phyloP scores from a whole-genome alignment of 23 tunicate species.

The Diplosoma virens region DNA sequence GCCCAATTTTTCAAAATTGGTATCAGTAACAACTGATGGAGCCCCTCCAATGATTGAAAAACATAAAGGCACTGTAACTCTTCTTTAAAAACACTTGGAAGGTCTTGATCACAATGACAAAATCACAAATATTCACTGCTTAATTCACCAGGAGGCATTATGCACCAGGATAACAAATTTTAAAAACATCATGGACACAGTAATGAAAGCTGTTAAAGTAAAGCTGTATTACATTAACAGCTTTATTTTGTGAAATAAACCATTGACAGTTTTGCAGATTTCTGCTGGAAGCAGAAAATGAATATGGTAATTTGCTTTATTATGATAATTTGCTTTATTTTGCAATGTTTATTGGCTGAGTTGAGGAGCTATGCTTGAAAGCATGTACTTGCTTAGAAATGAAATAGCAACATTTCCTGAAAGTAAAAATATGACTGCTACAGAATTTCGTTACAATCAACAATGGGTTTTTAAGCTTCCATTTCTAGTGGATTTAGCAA shows the following conservation, averaged over 20 bases:
- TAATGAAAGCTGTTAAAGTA: too few species aligned
- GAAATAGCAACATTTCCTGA: too few species aligned
- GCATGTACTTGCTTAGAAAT: too few species aligned
- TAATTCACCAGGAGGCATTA: conserved; percentile 62
- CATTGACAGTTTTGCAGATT: conserved; percentile 48
- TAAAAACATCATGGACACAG: too few species aligned
- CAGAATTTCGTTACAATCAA: too few species aligned
- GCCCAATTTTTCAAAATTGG: conserved; percentile 24
- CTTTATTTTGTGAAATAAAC: conserved; percentile 23
- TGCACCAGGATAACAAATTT: conserved; percentile 23
- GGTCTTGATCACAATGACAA: conserved; percentile 1
- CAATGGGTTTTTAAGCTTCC: conserved; percentile 48
- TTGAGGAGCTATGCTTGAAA: conserved; percentile 33
- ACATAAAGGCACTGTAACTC: conserved; percentile 21
- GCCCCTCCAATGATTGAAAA: conserved; percentile 25
- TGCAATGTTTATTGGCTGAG: conserved; percentile 51
- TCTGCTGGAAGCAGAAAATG: conserved; percentile 39
- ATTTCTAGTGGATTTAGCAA: conserved; percentile 43
- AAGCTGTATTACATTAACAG: too few species aligned
- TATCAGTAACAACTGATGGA: conserved; percentile 31
- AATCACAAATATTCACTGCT: conserved; percentile 29
- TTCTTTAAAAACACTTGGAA: conserved; percentile 50
- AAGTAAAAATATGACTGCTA: too few species aligned
- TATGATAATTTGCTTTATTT: too few species aligned
- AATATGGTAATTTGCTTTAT: too few species aligned